Percentiles rank a stretch among this genome's conserved stretches.
phyloP scores from a whole-genome alignment of 2,113 vertebrate species.

The Delphinapterus leucas region DNA sequence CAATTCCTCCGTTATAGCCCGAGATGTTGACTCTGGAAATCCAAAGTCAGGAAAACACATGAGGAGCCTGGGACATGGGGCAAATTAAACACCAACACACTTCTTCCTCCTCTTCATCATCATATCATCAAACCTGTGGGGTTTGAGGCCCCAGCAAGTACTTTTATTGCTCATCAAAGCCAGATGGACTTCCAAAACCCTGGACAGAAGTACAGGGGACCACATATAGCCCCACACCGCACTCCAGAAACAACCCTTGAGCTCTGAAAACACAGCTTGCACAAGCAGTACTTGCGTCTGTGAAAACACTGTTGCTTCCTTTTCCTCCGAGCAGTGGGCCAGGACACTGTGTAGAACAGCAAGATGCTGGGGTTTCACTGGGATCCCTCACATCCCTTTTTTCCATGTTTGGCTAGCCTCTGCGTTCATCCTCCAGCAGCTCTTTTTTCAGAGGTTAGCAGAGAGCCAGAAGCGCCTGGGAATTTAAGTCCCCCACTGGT shows the following conservation, averaged over 20 bases:
- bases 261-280: not conserved
- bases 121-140: not conserved
- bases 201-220: not conserved
- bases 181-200: not conserved
- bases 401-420: not conserved
- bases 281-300: not conserved
- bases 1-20: not conserved
- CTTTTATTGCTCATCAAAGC: not conserved
- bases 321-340: accelerated
- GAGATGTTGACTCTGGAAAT: not conserved
- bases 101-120: not conserved
- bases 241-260: not conserved
- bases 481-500: not conserved
- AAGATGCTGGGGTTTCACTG: not conserved
- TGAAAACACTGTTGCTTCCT: not conserved
- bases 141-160: not conserved
- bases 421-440: not conserved
- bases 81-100: not conserved
- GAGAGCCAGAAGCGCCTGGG: not conserved
- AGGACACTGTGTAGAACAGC: not conserved
- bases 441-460: not conserved
- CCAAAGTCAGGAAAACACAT: not conserved
- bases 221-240: not conserved
- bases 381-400: not conserved
- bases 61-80: not conserved